Conservation (phyloP, 2,113 vertebrate species). For the Platycercus adscitus region DNA sequence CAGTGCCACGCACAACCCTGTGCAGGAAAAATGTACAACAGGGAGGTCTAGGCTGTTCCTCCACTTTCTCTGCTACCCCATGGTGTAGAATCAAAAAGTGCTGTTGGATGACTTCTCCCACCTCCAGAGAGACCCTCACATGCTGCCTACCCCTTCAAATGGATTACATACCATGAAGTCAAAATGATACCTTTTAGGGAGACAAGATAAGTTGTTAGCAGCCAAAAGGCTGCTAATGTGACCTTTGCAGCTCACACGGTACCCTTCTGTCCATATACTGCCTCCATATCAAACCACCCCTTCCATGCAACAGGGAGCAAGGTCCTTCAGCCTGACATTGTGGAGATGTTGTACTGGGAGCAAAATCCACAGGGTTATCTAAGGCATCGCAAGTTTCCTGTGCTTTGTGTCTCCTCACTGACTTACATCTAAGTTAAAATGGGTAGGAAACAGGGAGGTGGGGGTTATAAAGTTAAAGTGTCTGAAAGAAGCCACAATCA, state of each 20-base stretch:
- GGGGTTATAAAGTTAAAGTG: neutral
- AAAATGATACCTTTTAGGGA: fast-evolving
- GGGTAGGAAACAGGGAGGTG: fast-evolving
- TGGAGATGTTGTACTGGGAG: neutral
- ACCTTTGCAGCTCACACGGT: fast-evolving
- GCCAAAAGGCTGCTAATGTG: neutral
- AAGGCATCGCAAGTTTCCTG: neutral
- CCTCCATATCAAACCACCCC: neutral
- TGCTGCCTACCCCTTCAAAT: neutral
- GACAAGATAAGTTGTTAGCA: neutral
- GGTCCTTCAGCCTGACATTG: neutral
- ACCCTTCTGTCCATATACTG: neutral
- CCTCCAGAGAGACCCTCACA: neutral
- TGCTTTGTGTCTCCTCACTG: neutral
- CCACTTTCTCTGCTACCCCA: neutral
- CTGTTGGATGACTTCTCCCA: neutral
- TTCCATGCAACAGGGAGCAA: neutral
- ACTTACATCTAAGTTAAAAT: neutral
- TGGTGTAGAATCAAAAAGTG: neutral
- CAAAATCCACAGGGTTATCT: neutral
- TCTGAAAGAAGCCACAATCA: neutral
- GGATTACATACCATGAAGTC: neutral
- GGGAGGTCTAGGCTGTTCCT: neutral
- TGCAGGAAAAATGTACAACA: neutral
- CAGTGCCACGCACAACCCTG: fast-evolving